These are phyloP conservation scores for Eristalis arbustorum DNA, from an alignment of 2,888 invertebrate species.

Conservation along the genomic window DNA sequence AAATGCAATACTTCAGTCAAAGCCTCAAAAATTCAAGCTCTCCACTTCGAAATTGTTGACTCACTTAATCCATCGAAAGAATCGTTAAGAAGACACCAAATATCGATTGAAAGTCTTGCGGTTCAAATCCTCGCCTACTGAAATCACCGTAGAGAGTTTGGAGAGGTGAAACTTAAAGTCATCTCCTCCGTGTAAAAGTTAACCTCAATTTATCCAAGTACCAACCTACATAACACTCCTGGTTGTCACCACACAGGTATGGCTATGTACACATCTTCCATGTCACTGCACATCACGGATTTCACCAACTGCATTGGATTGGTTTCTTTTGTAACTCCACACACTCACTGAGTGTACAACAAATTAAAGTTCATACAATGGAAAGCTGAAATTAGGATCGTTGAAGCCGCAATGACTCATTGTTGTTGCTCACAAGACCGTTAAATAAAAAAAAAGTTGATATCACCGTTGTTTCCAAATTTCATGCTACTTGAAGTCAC, in stretches of 20 bases:
- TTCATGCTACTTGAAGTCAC: conserved; percentile 2
- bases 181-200: background rate
- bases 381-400: conserved; percentile 27
- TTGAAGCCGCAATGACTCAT: conserved; percentile 19
- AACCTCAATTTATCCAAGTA: background rate
- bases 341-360: background rate
- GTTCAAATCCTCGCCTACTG: too few relatives aligned
- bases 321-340: background rate
- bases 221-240: background rate
- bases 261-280: background rate
- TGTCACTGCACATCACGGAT: conserved; percentile 1
- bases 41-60: too few relatives aligned
- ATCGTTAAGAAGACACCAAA: too few relatives aligned
- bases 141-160: background rate
- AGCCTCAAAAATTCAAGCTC: too few relatives aligned
- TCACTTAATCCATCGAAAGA: too few relatives aligned
- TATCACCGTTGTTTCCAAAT: conserved; percentile 5
- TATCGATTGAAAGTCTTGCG: too few relatives aligned
- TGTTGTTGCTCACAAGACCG: background rate
- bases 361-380: conserved; percentile 4
- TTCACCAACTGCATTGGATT: conserved; percentile 8
- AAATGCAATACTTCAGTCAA: too few relatives aligned
- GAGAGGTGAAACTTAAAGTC: background rate
- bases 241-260: background rate
- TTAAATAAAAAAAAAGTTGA: conserved; percentile 2